Evolutionary conservation across 2,888 invertebrate genomes (phyloP), one percentile per base, ranked within the genome.

Genomic region (Dysmachus trigonus): DNA sequence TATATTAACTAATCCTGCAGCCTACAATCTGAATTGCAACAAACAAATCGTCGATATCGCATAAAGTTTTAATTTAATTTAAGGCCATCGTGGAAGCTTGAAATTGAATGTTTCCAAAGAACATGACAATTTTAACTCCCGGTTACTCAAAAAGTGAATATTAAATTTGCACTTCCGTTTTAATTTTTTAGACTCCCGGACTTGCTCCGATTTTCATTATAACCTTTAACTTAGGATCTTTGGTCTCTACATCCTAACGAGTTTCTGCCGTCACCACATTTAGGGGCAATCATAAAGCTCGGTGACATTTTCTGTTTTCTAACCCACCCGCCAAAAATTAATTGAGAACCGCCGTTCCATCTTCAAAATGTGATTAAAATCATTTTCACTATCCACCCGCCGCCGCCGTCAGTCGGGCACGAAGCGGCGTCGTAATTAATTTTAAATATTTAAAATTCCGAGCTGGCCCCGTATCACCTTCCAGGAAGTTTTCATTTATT

Each of bases 391-490:
- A 73, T 73, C n/a, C 31, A 33, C 31, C n/a, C n/a, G n/a, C n/a
- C n/a, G n/a, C n/a, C 73, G 18, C 13, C 33, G 4, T 10, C 30
- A 31, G n/a, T n/a, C 13, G n/a, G 13, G 73, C 10, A 62, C 10
- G 62, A 10, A 10, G 27, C 33, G n/a, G 73, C 35, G 73, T n/a
- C 35, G 8, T 73, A 73, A 73, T 73, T 73, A 73, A 73, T 73
- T 73, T 73, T 73, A 73, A 73, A 73, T 73, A 73, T 73, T 73
- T 73, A 73, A 73, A 73, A 33, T 73, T 73, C 18, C 73, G 33
- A 73, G 35, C 73, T 73, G n/a, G 31, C 62, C 73, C 35, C 10
- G 15, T 33, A 73, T 73, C 35, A 73, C 73, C 73, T 73, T n/a
- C n/a, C 35, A 33, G n/a, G 38, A 35, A 76, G 76, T 18, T 76